Base-by-base conservation (phyloP, 2,797 vertebrate species). In the Micromesistius poutassou region DNA sequence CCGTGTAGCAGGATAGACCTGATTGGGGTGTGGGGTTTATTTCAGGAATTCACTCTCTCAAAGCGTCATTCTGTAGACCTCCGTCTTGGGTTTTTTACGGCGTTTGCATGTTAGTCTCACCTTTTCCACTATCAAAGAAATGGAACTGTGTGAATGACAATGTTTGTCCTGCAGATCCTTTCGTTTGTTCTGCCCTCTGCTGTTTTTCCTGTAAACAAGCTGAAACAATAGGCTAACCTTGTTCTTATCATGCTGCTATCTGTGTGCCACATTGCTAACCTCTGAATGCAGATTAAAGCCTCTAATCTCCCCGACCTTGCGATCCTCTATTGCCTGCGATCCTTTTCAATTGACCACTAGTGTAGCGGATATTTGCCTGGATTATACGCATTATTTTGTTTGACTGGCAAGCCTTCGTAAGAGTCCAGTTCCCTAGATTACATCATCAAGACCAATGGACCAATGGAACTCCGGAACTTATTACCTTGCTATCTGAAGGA, bases 201-300 rank as follows among this genome's bases (percentile, higher is more conserved):
- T 40, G 36, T 71, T 12, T 33, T 50, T 75, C 75, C 73, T 19
- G 46, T 75, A 46, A 66, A 13, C 31, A 13, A 46, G 19, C 1
- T 25, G 30, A 84, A 42, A 78, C 31, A 42, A 70, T n/a, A n/a
- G 42, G 10, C n/a, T 35, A 30, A 36, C 35, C 74, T 78, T 66
- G 79, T 55, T 72, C 14, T 30, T 1, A 70, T 76, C 71, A 42
- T 13, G 16, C 74, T 35, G n/a, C 71, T 62, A 50, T 28, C 12
- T 40, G 0, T 9, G 35, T n/a, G 14, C n/a, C 35, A 62, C 9
- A 35, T 16, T 35, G 35, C 71, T 35, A 68, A n/a, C 25, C 75
- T 76, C 33, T 76, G 35, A 71, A 16, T 71, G 25, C 25, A 71
- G 66, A 76, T 71, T 71, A 46, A 30, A 3, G 22, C 7, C 36